Evolutionary conservation across 2,113 vertebrate genomes (phyloP).

Genomic region (Siniperca knerii): DNA sequence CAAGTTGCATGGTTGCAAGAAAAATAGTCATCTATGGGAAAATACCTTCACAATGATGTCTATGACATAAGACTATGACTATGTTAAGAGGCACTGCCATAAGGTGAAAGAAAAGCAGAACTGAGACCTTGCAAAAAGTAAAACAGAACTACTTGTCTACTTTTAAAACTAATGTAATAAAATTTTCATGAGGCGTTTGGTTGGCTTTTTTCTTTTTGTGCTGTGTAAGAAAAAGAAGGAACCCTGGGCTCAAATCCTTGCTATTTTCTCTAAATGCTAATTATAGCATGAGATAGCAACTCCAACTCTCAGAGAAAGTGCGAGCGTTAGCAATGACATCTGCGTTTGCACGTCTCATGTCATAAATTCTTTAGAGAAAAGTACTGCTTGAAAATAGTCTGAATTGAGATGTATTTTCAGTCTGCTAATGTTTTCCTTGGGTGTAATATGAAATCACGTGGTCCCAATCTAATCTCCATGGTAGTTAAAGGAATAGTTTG

Average conservation of each 20-base stretch:
- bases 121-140: not conserved
- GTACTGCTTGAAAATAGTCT: not conserved
- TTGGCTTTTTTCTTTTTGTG: constrained; percentile 14
- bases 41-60: not conserved
- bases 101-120: constrained; percentile 6
- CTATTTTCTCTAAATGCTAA: constrained; percentile 52
- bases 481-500: not conserved
- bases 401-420: not conserved
- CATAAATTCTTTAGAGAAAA: not conserved
- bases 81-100: not conserved
- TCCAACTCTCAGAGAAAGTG: constrained; percentile 32
- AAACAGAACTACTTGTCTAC: not conserved
- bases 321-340: constrained; percentile 10
- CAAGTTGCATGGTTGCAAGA: too few relatives aligned
- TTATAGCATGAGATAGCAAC: constrained; percentile 29
- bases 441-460: not conserved
- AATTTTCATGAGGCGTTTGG: constrained; percentile 14
- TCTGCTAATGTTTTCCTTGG: not conserved
- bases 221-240: constrained; percentile 25
- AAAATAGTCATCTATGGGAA: not conserved
- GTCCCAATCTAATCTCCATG: not conserved
- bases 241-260: constrained; percentile 17
- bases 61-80: not conserved
- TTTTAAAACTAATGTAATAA: constrained; percentile 11
- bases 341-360: constrained; percentile 12